Base-by-base conservation (phyloP, 2,888 invertebrate species). In the Aplocera efformata region DNA sequence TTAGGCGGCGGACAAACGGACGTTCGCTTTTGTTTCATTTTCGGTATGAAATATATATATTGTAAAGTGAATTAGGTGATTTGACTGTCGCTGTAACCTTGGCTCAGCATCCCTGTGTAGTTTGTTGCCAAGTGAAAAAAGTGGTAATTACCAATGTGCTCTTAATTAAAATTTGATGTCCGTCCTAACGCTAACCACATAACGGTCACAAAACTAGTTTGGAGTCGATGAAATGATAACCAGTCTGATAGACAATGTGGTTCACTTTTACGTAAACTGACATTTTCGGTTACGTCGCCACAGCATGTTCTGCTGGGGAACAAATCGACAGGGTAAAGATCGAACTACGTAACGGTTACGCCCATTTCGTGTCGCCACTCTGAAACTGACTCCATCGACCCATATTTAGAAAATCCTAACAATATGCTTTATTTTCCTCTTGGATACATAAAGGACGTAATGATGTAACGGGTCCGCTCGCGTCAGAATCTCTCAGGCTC, bases 1-100 rank as follows among this genome's bases (percentile, higher is more conserved):
- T 74, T 64, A 65, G 65, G 58, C 62, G 56, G 60, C 60, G 59
- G 58, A 58, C 59, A 48, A 53, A 48, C 42, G 40, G 54, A 42
- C 57, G 46, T 50, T 58, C 32, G 32, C 45, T 53, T 43, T 54
- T 50, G 44, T 58, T 53, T 50, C 52, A 53, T 52, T 50, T 32
- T 43, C 27, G 35, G n/a, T n/a, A 32, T 23, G 30, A 34, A 38
- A 49, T 42, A 53, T 44, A 46, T 57, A 51, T 53, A 63, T 66
- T 59, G 42, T 43, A 49, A 55, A 55, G 32, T 43, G 42, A 46
- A 49, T 58, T 54, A 49, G 50, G 50, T 43, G 33, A 31, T 48
- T 39, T 50, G 27, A 32, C 33, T 41, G 44, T 55, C 27, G 21
- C 21, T 21, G 32, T 45, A 39, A 36, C 50, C 53, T 50, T 44